A percentile compares a stretch with the other conserved stretches of the same genome.
These are phyloP conservation scores for Palythoa caribaeorum DNA, from an alignment of 92 coral and sea anemone genomes.

Conservation along the genomic window DNA sequence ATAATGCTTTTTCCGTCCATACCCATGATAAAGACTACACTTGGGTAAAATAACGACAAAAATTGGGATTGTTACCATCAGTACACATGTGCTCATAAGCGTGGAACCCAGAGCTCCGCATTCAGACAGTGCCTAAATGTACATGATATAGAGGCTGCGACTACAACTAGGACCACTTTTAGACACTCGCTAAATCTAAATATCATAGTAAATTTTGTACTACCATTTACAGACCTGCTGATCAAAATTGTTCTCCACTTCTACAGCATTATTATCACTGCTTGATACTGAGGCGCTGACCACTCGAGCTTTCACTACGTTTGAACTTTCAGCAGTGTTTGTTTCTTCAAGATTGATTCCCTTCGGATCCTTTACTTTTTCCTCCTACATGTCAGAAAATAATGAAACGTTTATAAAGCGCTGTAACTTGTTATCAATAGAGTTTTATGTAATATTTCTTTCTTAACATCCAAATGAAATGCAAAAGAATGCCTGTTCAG, in stretches of 20 bases:
- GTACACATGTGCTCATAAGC: no score
- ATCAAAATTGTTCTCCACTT: slow-evolving; percentile 16
- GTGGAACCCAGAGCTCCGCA: no score
- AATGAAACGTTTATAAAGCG: background rate
- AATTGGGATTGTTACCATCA: no score
- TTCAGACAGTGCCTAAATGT: no score
- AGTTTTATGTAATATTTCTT: background rate
- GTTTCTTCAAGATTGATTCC: background rate
- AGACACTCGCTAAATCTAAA: no score
- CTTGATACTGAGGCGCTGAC: slow-evolving; percentile 3
- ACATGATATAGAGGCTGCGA: no score
- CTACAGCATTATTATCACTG: background rate
- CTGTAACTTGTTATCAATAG: background rate
- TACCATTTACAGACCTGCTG: slow-evolving; percentile 12
- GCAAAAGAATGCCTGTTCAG: no score
- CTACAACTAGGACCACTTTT: no score
- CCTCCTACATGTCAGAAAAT: background rate
- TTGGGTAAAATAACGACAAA: no score
- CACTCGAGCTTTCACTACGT: background rate
- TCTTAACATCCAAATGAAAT: background rate
- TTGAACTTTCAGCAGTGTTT: background rate
- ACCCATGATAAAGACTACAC: no score
- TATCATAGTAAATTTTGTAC: no score
- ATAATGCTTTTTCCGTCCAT: no score
- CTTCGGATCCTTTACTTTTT: background rate